Conservation (phyloP, 2,113 vertebrate species). For the Lipophrys pholis region DNA sequence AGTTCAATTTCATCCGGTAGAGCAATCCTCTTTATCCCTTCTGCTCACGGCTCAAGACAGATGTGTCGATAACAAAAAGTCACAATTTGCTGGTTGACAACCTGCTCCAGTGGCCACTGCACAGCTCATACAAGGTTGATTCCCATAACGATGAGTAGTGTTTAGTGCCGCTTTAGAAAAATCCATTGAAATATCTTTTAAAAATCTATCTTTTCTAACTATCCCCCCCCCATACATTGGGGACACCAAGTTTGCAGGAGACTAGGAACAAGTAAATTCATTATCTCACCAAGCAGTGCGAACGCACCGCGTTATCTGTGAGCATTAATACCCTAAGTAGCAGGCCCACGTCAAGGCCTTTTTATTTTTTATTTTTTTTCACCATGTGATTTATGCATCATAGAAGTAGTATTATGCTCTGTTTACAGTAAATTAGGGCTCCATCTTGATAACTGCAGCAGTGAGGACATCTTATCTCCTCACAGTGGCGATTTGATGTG, state of each 20-base stretch:
- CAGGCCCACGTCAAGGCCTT: background rate
- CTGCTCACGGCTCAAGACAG: background rate
- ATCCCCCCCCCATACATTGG: conserved; percentile 39
- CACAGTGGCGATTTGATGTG: conserved; percentile 26
- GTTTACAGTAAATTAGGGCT: conserved; percentile 62
- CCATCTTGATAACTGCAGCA: conserved; percentile 48
- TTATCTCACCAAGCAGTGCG: conserved; percentile 28
- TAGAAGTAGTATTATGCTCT: conserved; percentile 9
- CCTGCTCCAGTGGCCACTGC: conserved; percentile 4
- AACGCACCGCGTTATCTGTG: conserved; percentile 18
- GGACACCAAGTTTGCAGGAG: conserved; percentile 34
- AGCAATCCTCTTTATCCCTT: background rate
- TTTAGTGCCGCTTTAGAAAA: conserved; percentile 1
- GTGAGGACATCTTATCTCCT: conserved; percentile 52
- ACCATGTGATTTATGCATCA: conserved; percentile 45
- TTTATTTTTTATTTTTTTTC: conserved; percentile 23
- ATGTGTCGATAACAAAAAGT: background rate
- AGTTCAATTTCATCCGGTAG: conserved; percentile 4
- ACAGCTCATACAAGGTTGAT: background rate
- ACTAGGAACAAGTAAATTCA: conserved; percentile 15
- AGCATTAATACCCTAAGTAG: conserved; percentile 1
- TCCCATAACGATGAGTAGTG: conserved; percentile 9
- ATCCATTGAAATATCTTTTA: conserved; percentile 24
- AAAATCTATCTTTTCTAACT: background rate
- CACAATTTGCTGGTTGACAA: conserved; percentile 45